Conservation (phyloP, 2,888 invertebrate genomes). For the Drosophila borborema region DNA sequence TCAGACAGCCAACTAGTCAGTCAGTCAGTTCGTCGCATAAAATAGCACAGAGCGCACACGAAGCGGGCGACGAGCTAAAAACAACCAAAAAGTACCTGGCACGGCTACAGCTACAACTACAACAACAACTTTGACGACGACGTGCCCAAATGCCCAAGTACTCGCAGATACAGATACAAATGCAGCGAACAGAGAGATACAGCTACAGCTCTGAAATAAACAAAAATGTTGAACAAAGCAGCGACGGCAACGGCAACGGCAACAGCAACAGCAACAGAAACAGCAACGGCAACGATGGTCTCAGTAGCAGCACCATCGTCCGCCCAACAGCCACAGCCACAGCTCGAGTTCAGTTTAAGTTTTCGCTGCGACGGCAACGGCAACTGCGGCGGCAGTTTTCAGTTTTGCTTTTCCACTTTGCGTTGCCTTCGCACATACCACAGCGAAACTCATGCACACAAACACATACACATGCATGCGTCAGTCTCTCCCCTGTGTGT, state of each 20-base stretch:
- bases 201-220: slow-evolving; percentile 74
- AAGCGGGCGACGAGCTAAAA: slow-evolving; percentile 68
- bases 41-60: slow-evolving; percentile 78
- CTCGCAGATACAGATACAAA: slow-evolving; percentile 53
- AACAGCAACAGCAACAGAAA: slow-evolving; percentile 2
- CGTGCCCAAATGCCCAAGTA: slow-evolving; percentile 68
- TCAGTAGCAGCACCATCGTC: slow-evolving; percentile 53
- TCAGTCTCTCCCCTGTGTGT: slow-evolving; percentile 26
- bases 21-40: slow-evolving; percentile 70
- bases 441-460: slow-evolving; percentile 54
- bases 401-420: slow-evolving; percentile 66
- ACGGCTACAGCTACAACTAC: slow-evolving; percentile 54
- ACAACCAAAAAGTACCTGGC: slow-evolving; percentile 80
- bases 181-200: slow-evolving; percentile 50
- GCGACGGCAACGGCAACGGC: slow-evolving; percentile 39
- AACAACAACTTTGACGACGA: slow-evolving; percentile 46
- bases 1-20: slow-evolving; percentile 44
- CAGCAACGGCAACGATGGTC: slow-evolving; percentile 46
- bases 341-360: slow-evolving; percentile 75
- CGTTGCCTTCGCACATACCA: slow-evolving; percentile 76
- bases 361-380: slow-evolving; percentile 67
- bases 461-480: slow-evolving; percentile 40
- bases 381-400: slow-evolving; percentile 64
- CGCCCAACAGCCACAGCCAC: slow-evolving; percentile 45
- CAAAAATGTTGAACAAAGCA: slow-evolving; percentile 80